phyloP scores from a whole-genome alignment of 2,113 vertebrate genomes.

The Ahaetulla prasina region DNA sequence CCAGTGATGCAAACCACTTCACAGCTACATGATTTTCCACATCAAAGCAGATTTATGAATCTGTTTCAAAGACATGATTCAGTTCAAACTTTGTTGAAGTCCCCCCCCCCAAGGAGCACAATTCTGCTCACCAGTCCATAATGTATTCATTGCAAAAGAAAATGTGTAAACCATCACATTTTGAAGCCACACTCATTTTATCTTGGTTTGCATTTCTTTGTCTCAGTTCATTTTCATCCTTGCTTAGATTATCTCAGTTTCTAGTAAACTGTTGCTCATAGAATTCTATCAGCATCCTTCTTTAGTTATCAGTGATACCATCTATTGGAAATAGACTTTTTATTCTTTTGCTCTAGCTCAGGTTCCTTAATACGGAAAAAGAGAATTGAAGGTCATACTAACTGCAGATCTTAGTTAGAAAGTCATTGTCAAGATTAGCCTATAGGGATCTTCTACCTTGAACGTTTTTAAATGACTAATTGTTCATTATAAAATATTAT shows the following conservation, averaged over 20 bases:
- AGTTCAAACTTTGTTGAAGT: background rate
- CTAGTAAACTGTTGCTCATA: background rate
- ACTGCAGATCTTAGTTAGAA: conserved; percentile 1
- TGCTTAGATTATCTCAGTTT: background rate
- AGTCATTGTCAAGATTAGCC: background rate
- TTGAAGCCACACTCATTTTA: background rate
- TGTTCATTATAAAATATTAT: conserved; percentile 25
- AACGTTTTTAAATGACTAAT: conserved; percentile 4
- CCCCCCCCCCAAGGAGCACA: background rate
- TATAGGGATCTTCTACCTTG: background rate
- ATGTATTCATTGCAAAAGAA: background rate
- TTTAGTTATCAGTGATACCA: background rate
- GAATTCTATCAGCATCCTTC: background rate
- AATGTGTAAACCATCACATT: background rate
- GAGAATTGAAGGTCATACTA: conserved; percentile 5
- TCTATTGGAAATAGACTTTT: background rate
- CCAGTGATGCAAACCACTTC: background rate
- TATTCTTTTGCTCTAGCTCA: background rate
- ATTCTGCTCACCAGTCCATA: background rate
- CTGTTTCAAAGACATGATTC: background rate
- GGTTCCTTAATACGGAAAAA: conserved; percentile 10
- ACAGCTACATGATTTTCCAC: background rate
- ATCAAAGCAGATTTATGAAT: background rate
- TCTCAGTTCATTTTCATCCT: background rate
- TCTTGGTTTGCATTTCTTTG: background rate